phyloP scores from a whole-genome alignment of 2,797 vertebrate species.

The Esox lucius region DNA sequence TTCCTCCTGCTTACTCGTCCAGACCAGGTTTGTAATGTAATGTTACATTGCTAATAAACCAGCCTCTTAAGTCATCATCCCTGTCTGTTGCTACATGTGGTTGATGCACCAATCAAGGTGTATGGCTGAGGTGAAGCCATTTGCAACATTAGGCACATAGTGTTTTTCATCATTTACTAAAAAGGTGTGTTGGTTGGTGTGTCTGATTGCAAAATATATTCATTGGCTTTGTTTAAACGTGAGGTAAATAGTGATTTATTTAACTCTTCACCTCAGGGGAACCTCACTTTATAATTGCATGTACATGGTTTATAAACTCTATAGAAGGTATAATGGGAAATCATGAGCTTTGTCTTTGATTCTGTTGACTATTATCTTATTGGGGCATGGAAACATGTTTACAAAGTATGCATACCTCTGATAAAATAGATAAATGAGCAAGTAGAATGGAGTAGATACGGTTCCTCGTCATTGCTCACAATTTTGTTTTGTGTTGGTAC shows the following conservation, averaged over 20 bases:
- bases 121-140: too few relatives aligned
- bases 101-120: too few relatives aligned
- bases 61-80: too few relatives aligned
- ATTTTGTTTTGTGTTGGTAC: neutral
- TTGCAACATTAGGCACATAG: too few relatives aligned
- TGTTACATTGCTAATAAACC: neutral
- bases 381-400: neutral
- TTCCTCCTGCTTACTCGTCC: neutral
- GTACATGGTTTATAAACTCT: neutral
- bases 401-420: neutral
- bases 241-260: neutral
- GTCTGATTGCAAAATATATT: neutral
- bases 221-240: neutral
- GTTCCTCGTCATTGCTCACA: neutral
- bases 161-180: neutral
- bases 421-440: neutral
- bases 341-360: neutral
- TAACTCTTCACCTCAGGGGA: neutral
- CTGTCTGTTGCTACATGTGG: too few relatives aligned
- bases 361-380: neutral
- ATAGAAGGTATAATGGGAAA: neutral
- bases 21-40: neutral
- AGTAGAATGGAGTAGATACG: neutral
- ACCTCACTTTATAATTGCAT: neutral
- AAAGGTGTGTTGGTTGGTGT: neutral